Evolutionary conservation across 2,888 invertebrate species (phyloP), one percentile per base, ranked within the genome.

Genomic region (Meganola albula): DNA sequence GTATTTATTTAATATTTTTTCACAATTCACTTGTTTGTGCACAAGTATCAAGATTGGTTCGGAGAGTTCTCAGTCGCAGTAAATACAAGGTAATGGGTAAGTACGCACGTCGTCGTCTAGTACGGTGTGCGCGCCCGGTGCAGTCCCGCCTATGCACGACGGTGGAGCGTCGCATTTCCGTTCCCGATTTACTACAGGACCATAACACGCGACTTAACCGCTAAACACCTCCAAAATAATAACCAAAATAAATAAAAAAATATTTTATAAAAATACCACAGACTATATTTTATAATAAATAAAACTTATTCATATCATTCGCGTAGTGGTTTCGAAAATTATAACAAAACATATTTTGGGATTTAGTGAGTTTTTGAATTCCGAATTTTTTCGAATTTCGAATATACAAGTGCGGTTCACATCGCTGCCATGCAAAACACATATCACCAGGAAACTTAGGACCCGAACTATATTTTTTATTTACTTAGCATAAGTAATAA

Each of bases 31-130:
- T n/a, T 11, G n/a, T 10, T n/a, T n/a, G n/a, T n/a, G n/a, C n/a
- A n/a, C 24, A 52, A 77, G 79, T 72, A 78, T 67, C 83, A 84
- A 83, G 74, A 66, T 14, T 41, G 54, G 34, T 32, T 37, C 46
- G 57, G 55, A 28, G 37, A 41, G 58, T 44, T 54, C 58, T 61
- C 67, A 73, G 64, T 74, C 79, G 76, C 83, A 83, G 85, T 84
- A 83, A 84, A 84, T 83, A 84, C 84, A 83, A 84, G 85, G 85
- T 84, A 85, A 85, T 85, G 84, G 84, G 75, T 83, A 84, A 85
- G 85, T 85, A 84, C 84, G 85, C 82, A 78, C 85, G 84, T 83
- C 70, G 76, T 83, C 70, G 76, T 71, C 77, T 82, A 85, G 85
- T 86, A 84, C 79, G 78, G 79, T 70, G 75, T 75, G 86, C 79